Base-by-base conservation (phyloP, 2,113 vertebrate genomes). In the Thermophis baileyi region DNA sequence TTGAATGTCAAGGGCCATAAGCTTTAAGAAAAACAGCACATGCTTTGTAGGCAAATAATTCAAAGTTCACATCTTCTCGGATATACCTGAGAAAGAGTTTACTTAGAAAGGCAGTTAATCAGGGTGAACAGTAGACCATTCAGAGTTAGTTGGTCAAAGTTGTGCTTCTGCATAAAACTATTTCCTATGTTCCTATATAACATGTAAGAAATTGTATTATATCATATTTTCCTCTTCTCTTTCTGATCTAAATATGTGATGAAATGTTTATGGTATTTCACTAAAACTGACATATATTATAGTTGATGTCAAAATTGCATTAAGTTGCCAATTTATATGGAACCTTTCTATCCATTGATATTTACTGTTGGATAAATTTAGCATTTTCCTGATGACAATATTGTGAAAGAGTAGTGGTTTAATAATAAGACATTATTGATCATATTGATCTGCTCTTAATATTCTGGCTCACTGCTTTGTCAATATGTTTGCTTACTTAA, bases 401-500 rank as follows among this genome's bases (percentile, higher is more conserved):
- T n/a, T 44, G 6, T 69, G 8, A 5, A 69, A 89, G n/a, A 90
- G 11, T 49, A 92, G 91, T 91, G 81, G 53, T 46, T 55, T 87
- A 87, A 44, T 53, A 87, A 4, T 53, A 20, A 90, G 9, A 22
- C 91, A 91, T 93, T 90, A 93, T 63, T 74, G 90, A 91, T 92
- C 11, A 2, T 25, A 88, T 60, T 93, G 93, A 91, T 16, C 54
- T 51, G 25, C 44, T 92, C 60, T 93, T 92, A 91, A 91, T 88
- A 91, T 63, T 63, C 9, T 95, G 91, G 24, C 51, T 51, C 85
- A 89, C n/a, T 27, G 90, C 24, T 91, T 93, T 93, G 47, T 85
- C 87, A 93, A 60, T 91, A 91, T 86, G 93, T 91, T 60, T 91
- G 63, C 47, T 93, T 91, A 93, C 85, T 93, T 91, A 91, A 91